phyloP scores from a whole-genome alignment of 2,113 vertebrate species.

The Sialia sialis region DNA sequence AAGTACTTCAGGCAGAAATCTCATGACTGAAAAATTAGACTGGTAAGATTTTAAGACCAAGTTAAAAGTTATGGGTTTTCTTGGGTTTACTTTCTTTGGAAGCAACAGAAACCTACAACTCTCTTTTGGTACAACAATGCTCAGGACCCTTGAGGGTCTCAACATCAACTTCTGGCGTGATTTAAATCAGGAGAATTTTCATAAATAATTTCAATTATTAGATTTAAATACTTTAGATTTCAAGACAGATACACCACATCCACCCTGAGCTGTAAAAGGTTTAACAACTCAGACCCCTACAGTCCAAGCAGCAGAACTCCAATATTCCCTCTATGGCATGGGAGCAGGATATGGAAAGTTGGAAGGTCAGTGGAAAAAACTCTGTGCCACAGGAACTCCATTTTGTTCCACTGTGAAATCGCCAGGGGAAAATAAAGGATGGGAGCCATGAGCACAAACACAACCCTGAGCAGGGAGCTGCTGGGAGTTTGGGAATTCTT shows the following conservation, averaged over 20 bases:
- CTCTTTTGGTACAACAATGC: not conserved
- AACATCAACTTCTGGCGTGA: not conserved
- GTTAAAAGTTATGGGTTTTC: slow-evolving; percentile 15
- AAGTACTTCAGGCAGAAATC: slow-evolving; percentile 62
- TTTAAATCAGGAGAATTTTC: slow-evolving; percentile 19
- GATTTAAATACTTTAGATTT: not conserved
- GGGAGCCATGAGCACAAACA: not conserved
- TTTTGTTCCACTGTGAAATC: not conserved
- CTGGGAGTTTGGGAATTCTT: not conserved
- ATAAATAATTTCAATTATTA: not conserved
- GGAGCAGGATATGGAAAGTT: slow-evolving; percentile 28
- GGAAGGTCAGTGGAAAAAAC: not conserved
- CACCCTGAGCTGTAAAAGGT: not conserved
- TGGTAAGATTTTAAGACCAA: slow-evolving; percentile 33
- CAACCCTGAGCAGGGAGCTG: not conserved
- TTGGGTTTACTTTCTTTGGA: slow-evolving; percentile 41
- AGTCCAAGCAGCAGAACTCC: not conserved
- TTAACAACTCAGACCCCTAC: slow-evolving; percentile 6
- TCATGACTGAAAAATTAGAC: slow-evolving; percentile 22
- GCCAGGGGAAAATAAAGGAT: not conserved
- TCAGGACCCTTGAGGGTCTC: not conserved
- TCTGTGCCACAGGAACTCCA: not conserved
- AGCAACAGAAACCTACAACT: not conserved
- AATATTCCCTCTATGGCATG: not conserved
- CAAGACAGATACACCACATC: not conserved